A percentile compares a stretch with the other conserved stretches of the same genome.
Evolutionary conservation across 2,113 vertebrate species (phyloP).

Genomic region (Oxyruncus cristatus): DNA sequence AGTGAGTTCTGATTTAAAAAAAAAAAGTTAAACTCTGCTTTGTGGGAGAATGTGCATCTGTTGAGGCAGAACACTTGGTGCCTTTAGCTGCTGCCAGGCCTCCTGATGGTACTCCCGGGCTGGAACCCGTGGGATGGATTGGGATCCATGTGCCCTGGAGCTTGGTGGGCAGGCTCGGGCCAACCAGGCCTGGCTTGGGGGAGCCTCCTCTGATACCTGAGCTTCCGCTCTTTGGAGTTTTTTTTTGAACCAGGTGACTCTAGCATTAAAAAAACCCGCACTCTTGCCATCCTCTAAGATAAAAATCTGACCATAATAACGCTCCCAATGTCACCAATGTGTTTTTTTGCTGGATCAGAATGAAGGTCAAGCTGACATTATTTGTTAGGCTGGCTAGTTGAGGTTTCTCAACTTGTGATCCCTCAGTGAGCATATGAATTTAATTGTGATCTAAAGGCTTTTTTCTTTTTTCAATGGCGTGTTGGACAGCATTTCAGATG

Average conservation of each 20-base stretch:
- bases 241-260: neutral
- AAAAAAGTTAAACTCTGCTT: neutral
- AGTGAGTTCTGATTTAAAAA: neutral
- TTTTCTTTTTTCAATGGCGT: neutral
- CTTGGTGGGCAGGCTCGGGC: neutral
- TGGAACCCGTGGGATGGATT: neutral
- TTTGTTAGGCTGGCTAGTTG: neutral
- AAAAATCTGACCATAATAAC: neutral
- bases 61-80: neutral
- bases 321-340: neutral
- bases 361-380: neutral
- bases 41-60: slow-evolving; percentile 19
- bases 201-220: neutral
- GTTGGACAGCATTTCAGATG: neutral
- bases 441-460: neutral
- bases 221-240: too few species aligned
- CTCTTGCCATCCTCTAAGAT: neutral
- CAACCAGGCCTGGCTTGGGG: neutral
- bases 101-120: accelerated
- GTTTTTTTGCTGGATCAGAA: neutral
- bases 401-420: neutral
- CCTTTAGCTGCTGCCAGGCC: neutral
- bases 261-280: neutral
- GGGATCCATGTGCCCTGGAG: neutral
- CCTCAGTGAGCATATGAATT: neutral